Conservation (phyloP, 2,888 invertebrate species). For the Leptarthrus brevirostris region DNA sequence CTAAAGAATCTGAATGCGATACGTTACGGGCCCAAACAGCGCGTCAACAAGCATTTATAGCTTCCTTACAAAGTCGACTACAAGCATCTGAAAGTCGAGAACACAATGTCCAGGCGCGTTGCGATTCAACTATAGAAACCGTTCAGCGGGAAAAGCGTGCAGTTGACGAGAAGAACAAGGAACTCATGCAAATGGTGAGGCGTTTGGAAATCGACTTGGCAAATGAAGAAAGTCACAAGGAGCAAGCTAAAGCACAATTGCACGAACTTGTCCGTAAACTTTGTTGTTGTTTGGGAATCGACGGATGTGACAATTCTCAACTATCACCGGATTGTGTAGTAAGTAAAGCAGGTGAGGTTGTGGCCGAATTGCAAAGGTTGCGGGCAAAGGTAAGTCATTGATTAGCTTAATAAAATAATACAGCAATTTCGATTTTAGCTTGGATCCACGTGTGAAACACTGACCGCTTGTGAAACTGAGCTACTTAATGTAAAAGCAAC, state of each 20-base stretch:
- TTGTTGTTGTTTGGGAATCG: constrained; percentile 77
- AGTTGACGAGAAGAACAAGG: constrained; percentile 81
- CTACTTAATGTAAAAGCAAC: constrained; percentile 63
- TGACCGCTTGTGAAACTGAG: constrained; percentile 66
- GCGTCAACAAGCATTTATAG: constrained; percentile 82
- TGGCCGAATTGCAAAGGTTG: constrained; percentile 77
- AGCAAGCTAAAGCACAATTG: constrained; percentile 73
- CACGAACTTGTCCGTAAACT: constrained; percentile 80
- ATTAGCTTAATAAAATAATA: background rate
- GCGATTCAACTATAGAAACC: constrained; percentile 78
- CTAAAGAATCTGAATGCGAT: constrained; percentile 82
- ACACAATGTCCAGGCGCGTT: constrained; percentile 73
- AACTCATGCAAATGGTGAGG: constrained; percentile 79
- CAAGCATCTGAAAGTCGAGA: constrained; percentile 84
- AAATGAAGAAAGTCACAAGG: constrained; percentile 81
- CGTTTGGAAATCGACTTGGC: constrained; percentile 78
- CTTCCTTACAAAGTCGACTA: constrained; percentile 82
- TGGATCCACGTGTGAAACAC: constrained; percentile 66
- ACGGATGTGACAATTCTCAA: constrained; percentile 76
- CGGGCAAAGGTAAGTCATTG: constrained; percentile 68
- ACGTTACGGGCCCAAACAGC: constrained; percentile 86
- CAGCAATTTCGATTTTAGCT: constrained; percentile 46
- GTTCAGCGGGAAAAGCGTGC: constrained; percentile 78
- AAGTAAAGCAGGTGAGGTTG: constrained; percentile 81
- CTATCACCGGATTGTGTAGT: constrained; percentile 77